These are phyloP conservation scores for Smittia aterrima DNA, from an alignment of 2,888 invertebrate genomes.

Conservation along the genomic window DNA sequence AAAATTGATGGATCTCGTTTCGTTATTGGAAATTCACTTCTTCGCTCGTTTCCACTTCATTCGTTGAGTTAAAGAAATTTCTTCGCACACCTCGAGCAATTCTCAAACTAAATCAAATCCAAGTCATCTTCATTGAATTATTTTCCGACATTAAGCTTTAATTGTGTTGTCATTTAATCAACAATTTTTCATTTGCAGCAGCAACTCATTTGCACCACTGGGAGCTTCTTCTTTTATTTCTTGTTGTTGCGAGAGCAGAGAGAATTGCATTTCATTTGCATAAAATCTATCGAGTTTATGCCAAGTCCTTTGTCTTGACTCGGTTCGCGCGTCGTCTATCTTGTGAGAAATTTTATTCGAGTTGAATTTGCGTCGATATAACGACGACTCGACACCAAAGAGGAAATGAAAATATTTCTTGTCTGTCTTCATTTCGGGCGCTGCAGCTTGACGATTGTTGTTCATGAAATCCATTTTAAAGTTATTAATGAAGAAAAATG, in stretches of 20 bases:
- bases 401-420: slow-evolving; percentile 19
- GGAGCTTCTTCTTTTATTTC: slow-evolving; percentile 14
- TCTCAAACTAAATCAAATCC: not conserved
- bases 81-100: not conserved
- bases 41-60: not conserved
- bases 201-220: slow-evolving; percentile 2
- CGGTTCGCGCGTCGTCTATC: not conserved
- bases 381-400: not conserved
- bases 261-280: slow-evolving; percentile 36
- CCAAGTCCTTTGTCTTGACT: slow-evolving; percentile 15
- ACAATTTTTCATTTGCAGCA: slow-evolving; percentile 35
- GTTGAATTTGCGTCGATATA: slow-evolving; percentile 1
- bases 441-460: not conserved
- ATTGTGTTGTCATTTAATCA: slow-evolving; percentile 39
- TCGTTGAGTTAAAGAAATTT: not conserved
- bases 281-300: slow-evolving; percentile 26
- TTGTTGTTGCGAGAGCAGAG: not conserved
- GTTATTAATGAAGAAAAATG: slow-evolving; percentile 13
- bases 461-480: not conserved
- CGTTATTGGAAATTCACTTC: slow-evolving; percentile 5
- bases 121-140: slow-evolving; percentile 6
- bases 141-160: slow-evolving; percentile 16
- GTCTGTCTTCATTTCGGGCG: not conserved
- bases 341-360: not conserved
- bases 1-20: slow-evolving; percentile 15